Percentiles rank a stretch among this genome's conserved stretches.
Evolutionary conservation across 2,113 vertebrate genomes (phyloP).

Genomic region (Leucosticte australis): DNA sequence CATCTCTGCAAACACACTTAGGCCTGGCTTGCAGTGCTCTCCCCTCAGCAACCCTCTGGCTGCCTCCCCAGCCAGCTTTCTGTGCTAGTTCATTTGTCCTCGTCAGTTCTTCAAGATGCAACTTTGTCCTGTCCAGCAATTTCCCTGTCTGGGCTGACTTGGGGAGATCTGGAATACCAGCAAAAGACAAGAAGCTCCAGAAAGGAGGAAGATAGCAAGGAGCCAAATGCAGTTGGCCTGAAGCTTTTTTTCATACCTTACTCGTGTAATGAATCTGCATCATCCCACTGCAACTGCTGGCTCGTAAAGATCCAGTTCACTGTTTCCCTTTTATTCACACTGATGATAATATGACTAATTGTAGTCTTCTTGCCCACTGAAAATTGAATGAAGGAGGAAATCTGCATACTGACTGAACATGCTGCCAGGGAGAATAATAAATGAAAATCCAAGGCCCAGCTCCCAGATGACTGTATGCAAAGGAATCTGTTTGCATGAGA

Average conservation of each 20-base stretch:
- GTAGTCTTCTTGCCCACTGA: conserved; percentile 49
- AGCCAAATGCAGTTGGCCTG: background rate
- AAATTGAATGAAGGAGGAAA: conserved; percentile 53
- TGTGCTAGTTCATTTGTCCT: background rate
- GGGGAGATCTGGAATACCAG: background rate
- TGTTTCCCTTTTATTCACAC: conserved; percentile 28
- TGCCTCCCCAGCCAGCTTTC: background rate
- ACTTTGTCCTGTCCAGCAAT: background rate
- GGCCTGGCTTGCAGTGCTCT: background rate
- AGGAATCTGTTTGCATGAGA: conserved; percentile 32
- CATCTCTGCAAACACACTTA: background rate
- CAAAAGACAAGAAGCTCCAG: background rate
- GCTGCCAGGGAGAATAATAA: conserved; percentile 52
- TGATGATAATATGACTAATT: conserved; percentile 55
- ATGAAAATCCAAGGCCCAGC: conserved; percentile 30
- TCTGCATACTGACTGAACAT: conserved; percentile 51
- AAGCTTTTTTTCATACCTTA: background rate
- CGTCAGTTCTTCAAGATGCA: background rate
- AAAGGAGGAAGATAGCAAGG: background rate
- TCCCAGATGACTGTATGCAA: conserved; percentile 44
- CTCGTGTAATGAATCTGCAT: background rate
- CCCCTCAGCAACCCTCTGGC: background rate
- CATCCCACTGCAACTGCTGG: background rate
- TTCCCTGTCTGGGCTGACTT: background rate
- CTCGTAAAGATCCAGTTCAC: background rate